These are phyloP conservation scores for Micrasema longulum DNA, from an alignment of 1,140 invertebrate species.

Conservation along the genomic window DNA sequence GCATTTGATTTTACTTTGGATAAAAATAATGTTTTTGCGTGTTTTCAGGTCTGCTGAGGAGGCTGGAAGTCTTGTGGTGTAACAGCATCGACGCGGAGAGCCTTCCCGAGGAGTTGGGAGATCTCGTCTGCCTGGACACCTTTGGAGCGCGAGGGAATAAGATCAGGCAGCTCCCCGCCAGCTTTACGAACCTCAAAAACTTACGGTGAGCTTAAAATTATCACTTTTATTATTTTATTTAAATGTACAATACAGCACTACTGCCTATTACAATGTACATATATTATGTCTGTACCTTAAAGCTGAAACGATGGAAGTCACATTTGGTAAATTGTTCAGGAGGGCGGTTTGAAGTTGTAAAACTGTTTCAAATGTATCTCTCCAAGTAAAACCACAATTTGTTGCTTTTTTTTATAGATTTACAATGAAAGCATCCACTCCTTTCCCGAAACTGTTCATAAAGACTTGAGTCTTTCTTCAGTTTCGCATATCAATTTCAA, in stretches of 20 bases:
- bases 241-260: no score
- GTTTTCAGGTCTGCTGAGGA: slow-evolving; percentile 66
- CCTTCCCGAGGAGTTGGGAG: slow-evolving; percentile 78
- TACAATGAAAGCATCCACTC: no score
- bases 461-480: no score
- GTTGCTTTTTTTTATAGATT: no score
- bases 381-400: no score
- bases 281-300: background rate
- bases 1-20: no score
- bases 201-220: slow-evolving; percentile 63
- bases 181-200: slow-evolving; percentile 66
- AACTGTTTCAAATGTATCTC: no score
- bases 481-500: no score
- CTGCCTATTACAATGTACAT: no score
- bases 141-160: slow-evolving; percentile 73
- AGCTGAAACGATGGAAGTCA: background rate
- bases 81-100: slow-evolving; percentile 65
- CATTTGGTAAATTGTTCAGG: background rate
- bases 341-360: no score
- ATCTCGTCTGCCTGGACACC: slow-evolving; percentile 79
- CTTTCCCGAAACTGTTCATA: no score
- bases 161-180: slow-evolving; percentile 67
- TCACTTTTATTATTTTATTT: background rate
- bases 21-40: background rate
- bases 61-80: slow-evolving; percentile 81